These are phyloP conservation scores for Agonopterix subpropinquella DNA, from an alignment of 2,888 invertebrate genomes.

Conservation along the genomic window DNA sequence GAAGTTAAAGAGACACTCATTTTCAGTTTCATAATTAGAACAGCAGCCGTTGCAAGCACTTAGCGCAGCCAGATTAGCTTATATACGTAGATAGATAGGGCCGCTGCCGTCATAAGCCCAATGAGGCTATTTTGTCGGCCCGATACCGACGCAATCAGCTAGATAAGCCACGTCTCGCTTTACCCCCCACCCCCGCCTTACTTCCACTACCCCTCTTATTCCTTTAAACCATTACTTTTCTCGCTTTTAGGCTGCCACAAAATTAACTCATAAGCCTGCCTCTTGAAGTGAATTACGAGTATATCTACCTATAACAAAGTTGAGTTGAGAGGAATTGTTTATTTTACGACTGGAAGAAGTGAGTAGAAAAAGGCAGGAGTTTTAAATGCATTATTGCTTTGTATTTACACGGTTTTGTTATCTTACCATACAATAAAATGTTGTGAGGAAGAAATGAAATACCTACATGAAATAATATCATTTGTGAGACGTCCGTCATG, in stretches of 20 bases:
- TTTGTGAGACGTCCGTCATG: too few relatives aligned
- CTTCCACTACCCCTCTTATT: constrained; percentile 10
- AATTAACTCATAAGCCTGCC: constrained; percentile 13
- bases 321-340: too few relatives aligned
- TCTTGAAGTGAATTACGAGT: constrained; percentile 14
- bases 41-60: too few relatives aligned
- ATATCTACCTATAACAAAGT: background rate
- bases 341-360: too few relatives aligned
- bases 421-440: too few relatives aligned
- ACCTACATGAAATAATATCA: too few relatives aligned
- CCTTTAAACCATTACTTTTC: constrained; percentile 47
- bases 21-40: too few relatives aligned
- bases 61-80: constrained; percentile 13
- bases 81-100: constrained; percentile 15
- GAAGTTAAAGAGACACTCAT: too few relatives aligned
- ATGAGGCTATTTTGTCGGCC: constrained; percentile 23
- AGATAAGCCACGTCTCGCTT: constrained; percentile 40
- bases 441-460: too few relatives aligned
- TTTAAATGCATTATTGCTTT: too few relatives aligned
- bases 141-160: constrained; percentile 43
- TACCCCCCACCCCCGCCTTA: constrained; percentile 10
- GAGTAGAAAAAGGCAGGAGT: too few relatives aligned
- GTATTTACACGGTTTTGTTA: too few relatives aligned
- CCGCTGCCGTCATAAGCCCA: constrained; percentile 29
- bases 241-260: constrained; percentile 22